Conservation (phyloP, 2,797 vertebrate genomes). For the Sebastiscus albofasciatus region DNA sequence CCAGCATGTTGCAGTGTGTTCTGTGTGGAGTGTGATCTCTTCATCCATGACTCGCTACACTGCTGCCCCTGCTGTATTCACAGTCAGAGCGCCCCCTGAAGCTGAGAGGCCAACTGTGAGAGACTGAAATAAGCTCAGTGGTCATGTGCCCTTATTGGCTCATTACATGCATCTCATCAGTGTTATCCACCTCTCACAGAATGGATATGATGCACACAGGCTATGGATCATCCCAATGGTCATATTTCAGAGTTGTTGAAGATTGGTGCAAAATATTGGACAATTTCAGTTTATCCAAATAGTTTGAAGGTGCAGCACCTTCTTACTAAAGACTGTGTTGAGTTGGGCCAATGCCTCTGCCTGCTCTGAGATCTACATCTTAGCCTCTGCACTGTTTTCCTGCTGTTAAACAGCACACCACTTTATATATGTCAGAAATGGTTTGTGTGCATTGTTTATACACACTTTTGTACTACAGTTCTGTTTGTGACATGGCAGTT, state of each 20-base stretch:
- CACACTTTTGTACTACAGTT: conserved; percentile 6
- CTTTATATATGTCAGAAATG: background rate
- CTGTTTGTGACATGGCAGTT: background rate
- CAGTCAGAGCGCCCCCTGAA: conserved; percentile 65
- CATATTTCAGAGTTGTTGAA: background rate
- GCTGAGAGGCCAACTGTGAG: background rate
- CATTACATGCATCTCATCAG: background rate
- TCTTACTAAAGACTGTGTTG: background rate
- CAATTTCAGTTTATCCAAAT: background rate
- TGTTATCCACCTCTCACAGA: background rate
- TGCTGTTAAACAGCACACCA: background rate
- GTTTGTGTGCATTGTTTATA: background rate
- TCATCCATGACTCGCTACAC: conserved; percentile 94
- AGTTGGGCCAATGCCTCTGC: background rate
- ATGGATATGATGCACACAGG: background rate
- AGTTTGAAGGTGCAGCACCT: background rate
- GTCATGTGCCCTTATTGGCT: background rate
- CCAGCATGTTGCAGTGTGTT: conserved; percentile 86
- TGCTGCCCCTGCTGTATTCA: conserved; percentile 96
- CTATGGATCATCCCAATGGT: background rate
- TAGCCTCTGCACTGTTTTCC: background rate
- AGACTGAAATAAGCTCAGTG: background rate
- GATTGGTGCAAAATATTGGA: background rate
- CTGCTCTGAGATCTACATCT: background rate
- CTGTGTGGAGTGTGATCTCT: conserved; percentile 94